Evolutionary conservation across 2,888 invertebrate genomes (phyloP).

Genomic region (Cryptocheilus praepositus): DNA sequence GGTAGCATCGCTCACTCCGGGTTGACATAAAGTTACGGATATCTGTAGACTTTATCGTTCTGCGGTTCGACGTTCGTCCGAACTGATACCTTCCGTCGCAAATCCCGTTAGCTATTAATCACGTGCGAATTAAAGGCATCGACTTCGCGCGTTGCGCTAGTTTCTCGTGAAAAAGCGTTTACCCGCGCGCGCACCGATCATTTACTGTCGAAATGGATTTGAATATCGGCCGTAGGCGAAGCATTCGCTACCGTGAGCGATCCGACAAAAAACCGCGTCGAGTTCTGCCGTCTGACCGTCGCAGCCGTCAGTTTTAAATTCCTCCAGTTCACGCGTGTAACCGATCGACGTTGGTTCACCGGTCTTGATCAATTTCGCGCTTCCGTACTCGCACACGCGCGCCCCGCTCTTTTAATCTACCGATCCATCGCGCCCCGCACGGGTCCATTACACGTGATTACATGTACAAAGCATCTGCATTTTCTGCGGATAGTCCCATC

Average conservation of each 20-base stretch:
- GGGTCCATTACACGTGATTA: background rate
- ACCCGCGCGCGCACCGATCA: background rate
- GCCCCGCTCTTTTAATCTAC: too few relatives aligned
- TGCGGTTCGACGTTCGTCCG: too few relatives aligned
- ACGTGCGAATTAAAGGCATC: slow-evolving; percentile 8
- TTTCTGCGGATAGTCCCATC: too few relatives aligned
- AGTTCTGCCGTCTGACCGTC: background rate
- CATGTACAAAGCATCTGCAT: too few relatives aligned
- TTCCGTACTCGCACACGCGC: background rate
- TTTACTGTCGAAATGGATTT: slow-evolving; percentile 2
- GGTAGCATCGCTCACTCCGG: background rate
- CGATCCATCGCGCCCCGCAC: too few relatives aligned
- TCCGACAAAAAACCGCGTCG: background rate
- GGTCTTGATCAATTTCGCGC: background rate
- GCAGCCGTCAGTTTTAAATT: background rate
- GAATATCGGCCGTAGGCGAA: slow-evolving; percentile 10
- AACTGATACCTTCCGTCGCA: too few relatives aligned
- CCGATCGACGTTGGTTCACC: too few relatives aligned
- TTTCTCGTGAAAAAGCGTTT: slow-evolving; percentile 13
- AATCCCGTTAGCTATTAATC: background rate
- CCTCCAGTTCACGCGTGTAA: background rate
- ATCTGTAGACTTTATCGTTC: background rate
- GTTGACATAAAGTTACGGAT: background rate
- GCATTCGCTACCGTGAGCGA: background rate
- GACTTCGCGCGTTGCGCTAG: slow-evolving; percentile 6